A percentile compares a stretch with the other conserved stretches of the same genome.
Conservation (phyloP, 2,888 invertebrate genomes). For the Sericinus montela region DNA sequence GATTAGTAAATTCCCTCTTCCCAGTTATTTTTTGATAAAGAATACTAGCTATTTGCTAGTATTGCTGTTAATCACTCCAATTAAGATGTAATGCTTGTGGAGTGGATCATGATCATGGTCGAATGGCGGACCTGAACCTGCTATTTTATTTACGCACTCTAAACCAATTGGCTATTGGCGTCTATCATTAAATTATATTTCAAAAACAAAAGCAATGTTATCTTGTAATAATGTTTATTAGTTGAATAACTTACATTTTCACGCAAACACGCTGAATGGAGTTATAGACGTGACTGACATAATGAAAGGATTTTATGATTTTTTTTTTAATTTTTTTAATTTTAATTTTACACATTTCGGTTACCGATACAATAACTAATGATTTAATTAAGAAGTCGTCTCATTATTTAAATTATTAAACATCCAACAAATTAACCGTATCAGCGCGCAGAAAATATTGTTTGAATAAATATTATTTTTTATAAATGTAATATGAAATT, state of each 20-base stretch:
- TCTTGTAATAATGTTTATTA: constrained; percentile 52
- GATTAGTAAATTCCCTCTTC: too few relatives aligned
- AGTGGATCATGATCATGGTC: too few relatives aligned
- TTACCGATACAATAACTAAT: constrained; percentile 57
- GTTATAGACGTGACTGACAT: constrained; percentile 61
- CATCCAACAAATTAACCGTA: constrained; percentile 19
- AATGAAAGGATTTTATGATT: constrained; percentile 46
- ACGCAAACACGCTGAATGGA: constrained; percentile 70
- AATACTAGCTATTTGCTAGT: too few relatives aligned
- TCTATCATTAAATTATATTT: not conserved
- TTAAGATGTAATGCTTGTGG: too few relatives aligned
- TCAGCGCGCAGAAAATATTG: constrained; percentile 13
- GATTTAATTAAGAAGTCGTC: constrained; percentile 40
- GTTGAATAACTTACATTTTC: constrained; percentile 60
- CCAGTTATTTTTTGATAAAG: too few relatives aligned
- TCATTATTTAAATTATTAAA: constrained; percentile 74
- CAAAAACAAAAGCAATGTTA: constrained; percentile 34
- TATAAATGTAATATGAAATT: not conserved
- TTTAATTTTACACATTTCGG: constrained; percentile 46
- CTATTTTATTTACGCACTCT: too few relatives aligned
- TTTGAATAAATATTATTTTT: not conserved
- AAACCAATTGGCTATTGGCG: too few relatives aligned
- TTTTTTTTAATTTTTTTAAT: constrained; percentile 31
- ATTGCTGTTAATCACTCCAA: too few relatives aligned
- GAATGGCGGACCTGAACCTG: too few relatives aligned